phyloP scores from a whole-genome alignment of 1,140 invertebrate genomes.

The Cyphomyrmex costatus region DNA sequence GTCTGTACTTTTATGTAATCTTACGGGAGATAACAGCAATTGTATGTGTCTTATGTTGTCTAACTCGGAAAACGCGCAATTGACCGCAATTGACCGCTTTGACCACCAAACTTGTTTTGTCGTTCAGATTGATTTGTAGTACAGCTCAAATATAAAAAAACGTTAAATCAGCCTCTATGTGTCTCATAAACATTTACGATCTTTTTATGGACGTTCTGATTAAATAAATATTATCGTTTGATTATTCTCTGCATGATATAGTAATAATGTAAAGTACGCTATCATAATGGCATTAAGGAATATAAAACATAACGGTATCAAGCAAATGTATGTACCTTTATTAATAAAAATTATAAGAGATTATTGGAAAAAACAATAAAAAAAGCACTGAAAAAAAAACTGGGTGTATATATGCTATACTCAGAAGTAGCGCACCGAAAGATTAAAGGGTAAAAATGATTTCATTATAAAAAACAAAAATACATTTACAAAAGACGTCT shows the following conservation, averaged over 20 bases:
- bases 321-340: too few relatives aligned
- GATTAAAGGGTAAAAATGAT: neutral
- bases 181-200: neutral
- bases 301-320: too few relatives aligned
- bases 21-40: constrained; percentile 56
- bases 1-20: constrained; percentile 53
- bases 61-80: neutral
- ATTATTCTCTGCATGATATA: too few relatives aligned
- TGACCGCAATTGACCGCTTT: neutral
- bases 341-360: too few relatives aligned
- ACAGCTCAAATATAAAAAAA: neutral
- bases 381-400: too few relatives aligned
- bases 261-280: neutral
- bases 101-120: neutral
- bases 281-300: neutral
- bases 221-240: neutral
- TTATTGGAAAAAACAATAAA: too few relatives aligned
- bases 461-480: neutral
- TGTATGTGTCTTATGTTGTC: neutral
- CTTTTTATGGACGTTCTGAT: constrained; percentile 35
- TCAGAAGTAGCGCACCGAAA: too few relatives aligned
- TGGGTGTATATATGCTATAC: too few relatives aligned
- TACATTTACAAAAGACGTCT: neutral
- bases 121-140: neutral
- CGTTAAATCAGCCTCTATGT: neutral